phyloP scores from a whole-genome alignment of 2,888 invertebrate genomes.

The Cabera pusaria region DNA sequence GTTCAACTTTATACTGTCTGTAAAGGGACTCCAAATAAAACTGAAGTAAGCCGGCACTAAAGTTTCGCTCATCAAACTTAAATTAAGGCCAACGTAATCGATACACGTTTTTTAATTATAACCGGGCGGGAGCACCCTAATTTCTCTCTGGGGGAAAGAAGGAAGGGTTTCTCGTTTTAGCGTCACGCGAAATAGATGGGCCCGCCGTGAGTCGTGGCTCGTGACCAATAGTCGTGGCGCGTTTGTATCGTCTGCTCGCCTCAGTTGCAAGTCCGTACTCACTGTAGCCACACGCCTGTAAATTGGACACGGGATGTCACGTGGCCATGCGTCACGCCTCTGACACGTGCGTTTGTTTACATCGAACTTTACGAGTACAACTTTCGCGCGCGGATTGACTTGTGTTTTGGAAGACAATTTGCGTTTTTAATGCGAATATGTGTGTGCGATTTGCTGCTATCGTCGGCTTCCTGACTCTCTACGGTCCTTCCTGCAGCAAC shows the following conservation, averaged over 20 bases:
- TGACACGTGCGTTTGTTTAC: conserved; percentile 41
- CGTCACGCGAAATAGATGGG: conserved; percentile 80
- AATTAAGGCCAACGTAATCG: conserved; percentile 46
- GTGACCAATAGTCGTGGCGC: conserved; percentile 76
- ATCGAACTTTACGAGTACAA: conserved; percentile 16
- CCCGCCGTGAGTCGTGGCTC: conserved; percentile 70
- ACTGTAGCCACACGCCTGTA: conserved; percentile 74
- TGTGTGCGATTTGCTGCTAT: conserved; percentile 47
- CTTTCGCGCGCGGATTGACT: no score
- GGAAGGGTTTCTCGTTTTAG: conserved; percentile 75
- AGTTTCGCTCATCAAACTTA: conserved; percentile 37
- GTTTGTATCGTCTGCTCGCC: conserved; percentile 64
- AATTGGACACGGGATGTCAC: conserved; percentile 60
- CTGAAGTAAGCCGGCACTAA: conserved; percentile 25
- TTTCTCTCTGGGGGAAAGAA: conserved; percentile 70
- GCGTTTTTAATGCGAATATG: conserved; percentile 39
- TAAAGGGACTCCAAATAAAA: conserved; percentile 24
- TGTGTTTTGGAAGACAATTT: conserved; percentile 5
- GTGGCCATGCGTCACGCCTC: conserved; percentile 58
- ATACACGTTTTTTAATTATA: conserved; percentile 69
- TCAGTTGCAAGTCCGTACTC: conserved; percentile 70
- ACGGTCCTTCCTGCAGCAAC: conserved; percentile 66
- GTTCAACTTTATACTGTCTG: conserved; percentile 17
- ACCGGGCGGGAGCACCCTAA: conserved; percentile 56
- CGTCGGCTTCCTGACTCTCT: conserved; percentile 58